Percentiles rank a stretch among this genome's conserved stretches.
Evolutionary conservation across 2,888 invertebrate species (phyloP).

Genomic region (Eugnorisma glareosa): DNA sequence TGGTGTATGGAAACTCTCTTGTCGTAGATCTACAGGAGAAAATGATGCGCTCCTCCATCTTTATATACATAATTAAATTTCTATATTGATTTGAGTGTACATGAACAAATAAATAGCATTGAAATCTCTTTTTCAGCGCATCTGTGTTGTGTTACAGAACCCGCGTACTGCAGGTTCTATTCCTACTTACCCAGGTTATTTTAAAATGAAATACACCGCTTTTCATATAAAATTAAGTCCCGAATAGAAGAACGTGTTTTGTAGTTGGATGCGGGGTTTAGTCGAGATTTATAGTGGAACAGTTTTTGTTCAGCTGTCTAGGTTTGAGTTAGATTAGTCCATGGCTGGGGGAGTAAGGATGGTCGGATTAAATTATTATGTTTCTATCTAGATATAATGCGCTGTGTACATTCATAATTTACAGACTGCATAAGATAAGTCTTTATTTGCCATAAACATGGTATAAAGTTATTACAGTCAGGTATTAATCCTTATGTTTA

Average conservation of each 20-base stretch:
- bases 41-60: not conserved
- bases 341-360: not conserved
- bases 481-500: no score
- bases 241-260: slow-evolving; percentile 44
- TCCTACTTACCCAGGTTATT: not conserved
- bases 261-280: slow-evolving; percentile 28
- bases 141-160: slow-evolving; percentile 13
- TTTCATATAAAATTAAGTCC: slow-evolving; percentile 42
- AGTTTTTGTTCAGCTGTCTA: slow-evolving; percentile 21
- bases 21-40: not conserved
- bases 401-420: not conserved
- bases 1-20: not conserved
- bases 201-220: slow-evolving; percentile 22
- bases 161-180: not conserved
- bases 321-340: slow-evolving; percentile 14
- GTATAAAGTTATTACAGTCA: no score
- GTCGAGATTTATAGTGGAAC: slow-evolving; percentile 9
- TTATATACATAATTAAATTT: not conserved
- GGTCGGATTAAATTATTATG: not conserved
- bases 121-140: not conserved
- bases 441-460: no score
- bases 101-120: not conserved
- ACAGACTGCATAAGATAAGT: no score
- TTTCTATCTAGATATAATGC: not conserved
- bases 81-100: not conserved